phyloP scores from a whole-genome alignment of 2,113 vertebrate species.

The Brienomyrus brachyistius region DNA sequence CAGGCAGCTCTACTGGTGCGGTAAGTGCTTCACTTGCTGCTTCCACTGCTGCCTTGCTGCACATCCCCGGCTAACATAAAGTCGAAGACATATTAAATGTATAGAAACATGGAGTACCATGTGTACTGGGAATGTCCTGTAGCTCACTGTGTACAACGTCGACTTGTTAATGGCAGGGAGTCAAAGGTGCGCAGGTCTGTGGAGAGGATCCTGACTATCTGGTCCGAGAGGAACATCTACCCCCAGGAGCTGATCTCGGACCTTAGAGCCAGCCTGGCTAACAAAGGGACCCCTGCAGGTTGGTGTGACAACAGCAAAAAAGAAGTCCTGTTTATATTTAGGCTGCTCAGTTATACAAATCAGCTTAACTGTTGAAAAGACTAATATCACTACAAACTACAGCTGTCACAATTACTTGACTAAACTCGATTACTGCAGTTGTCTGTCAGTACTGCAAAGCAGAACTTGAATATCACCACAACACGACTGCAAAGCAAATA shows the following conservation, averaged over 20 bases:
- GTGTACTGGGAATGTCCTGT: not conserved
- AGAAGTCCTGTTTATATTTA: not conserved
- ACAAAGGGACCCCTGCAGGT: conserved; percentile 54
- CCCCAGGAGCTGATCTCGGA: conserved; percentile 80
- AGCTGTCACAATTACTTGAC: no score
- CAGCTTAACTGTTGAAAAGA: not conserved
- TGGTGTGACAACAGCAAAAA: conserved; percentile 18
- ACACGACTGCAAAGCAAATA: no score
- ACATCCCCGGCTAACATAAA: not conserved
- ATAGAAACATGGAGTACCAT: not conserved
- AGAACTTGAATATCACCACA: not conserved
- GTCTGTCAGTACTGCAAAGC: no score
- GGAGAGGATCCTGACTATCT: conserved; percentile 91
- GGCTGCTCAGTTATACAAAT: not conserved
- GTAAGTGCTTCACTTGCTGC: conserved; percentile 58
- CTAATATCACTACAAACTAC: not conserved
- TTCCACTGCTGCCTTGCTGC: not conserved
- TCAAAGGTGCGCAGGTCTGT: conserved; percentile 83
- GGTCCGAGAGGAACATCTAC: conserved; percentile 93
- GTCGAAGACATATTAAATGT: not conserved
- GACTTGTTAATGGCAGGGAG: conserved; percentile 61
- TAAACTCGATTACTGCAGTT: no score
- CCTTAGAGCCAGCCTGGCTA: conserved; percentile 67
- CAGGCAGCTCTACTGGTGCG: conserved; percentile 82
- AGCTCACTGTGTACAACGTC: not conserved